phyloP scores from a whole-genome alignment of 64 coral and sea anemone genomes.

The Exaiptasia diaphana region DNA sequence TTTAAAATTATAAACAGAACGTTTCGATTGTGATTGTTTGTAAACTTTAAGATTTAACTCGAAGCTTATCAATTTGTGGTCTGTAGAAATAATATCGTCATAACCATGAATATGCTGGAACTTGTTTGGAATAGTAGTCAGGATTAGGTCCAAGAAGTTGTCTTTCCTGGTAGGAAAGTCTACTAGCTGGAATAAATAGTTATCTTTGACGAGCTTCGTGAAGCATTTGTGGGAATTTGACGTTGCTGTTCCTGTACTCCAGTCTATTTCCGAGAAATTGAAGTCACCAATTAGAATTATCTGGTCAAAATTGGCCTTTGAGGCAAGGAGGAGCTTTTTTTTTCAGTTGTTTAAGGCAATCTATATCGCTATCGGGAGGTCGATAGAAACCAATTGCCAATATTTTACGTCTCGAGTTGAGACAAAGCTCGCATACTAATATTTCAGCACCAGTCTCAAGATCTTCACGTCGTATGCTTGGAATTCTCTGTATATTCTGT shows the following conservation, averaged over 20 bases:
- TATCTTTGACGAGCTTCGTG: too few relatives aligned
- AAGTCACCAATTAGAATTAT: not conserved
- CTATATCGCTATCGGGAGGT: constrained; percentile 36
- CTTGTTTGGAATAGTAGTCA: too few relatives aligned
- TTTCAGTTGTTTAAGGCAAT: constrained; percentile 34
- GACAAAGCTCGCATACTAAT: constrained; percentile 24
- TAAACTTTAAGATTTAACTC: too few relatives aligned
- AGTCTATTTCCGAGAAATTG: constrained; percentile 22
- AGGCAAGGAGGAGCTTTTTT: constrained; percentile 2
- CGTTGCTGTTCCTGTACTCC: not conserved
- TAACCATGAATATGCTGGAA: too few relatives aligned
- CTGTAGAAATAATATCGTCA: too few relatives aligned
- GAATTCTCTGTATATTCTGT: constrained; percentile 13
- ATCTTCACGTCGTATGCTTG: not conserved
- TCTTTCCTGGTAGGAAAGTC: too few relatives aligned
- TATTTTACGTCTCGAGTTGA: not conserved
- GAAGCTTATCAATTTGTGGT: too few relatives aligned
- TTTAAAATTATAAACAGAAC: too few relatives aligned
- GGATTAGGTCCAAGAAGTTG: too few relatives aligned
- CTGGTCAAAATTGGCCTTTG: constrained; percentile 27
- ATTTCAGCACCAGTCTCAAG: constrained; percentile 25
- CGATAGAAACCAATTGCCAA: constrained; percentile 35
- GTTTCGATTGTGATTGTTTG: too few relatives aligned
- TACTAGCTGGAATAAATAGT: too few relatives aligned
- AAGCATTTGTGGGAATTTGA: too few relatives aligned